Evolutionary conservation across 2,113 vertebrate genomes (phyloP).

Genomic region (Holacanthus passer): DNA sequence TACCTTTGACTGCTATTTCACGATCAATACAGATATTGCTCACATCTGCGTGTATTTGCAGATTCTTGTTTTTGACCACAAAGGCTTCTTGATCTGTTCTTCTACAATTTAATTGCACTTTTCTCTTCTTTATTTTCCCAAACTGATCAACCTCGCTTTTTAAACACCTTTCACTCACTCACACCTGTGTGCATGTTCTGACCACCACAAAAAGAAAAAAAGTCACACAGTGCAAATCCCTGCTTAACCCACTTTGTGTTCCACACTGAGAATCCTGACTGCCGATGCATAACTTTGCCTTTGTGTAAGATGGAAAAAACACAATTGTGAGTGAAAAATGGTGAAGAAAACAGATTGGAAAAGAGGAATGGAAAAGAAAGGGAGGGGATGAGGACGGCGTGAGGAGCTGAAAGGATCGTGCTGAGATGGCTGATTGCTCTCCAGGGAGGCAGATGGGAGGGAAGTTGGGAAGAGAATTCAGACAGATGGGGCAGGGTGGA

Average conservation of each 20-base stretch:
- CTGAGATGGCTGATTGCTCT: slow-evolving; percentile 66
- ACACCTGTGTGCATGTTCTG: neutral
- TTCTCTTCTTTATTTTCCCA: neutral
- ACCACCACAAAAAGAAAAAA: slow-evolving; percentile 5
- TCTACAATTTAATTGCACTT: neutral
- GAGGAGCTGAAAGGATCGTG: slow-evolving; percentile 50
- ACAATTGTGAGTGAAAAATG: neutral
- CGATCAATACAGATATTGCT: slow-evolving; percentile 8
- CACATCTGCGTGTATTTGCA: neutral
- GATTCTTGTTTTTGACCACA: neutral
- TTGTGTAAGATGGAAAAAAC: slow-evolving; percentile 1
- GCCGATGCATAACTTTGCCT: neutral
- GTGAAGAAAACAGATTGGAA: slow-evolving; percentile 1
- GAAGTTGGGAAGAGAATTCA: slow-evolving; percentile 30
- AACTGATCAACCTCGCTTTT: neutral
- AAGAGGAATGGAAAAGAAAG: neutral
- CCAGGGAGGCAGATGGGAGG: slow-evolving; percentile 58
- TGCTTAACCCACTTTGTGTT: slow-evolving; percentile 30
- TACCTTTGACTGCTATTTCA: slow-evolving; percentile 23
- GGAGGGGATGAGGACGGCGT: neutral
- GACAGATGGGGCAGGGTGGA: slow-evolving; percentile 66
- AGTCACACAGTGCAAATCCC: slow-evolving; percentile 32
- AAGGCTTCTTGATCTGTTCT: neutral
- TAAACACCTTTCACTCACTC: neutral
- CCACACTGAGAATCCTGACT: neutral